These are phyloP conservation scores for Apis florea DNA, from an alignment of 1,140 invertebrate species.

Conservation along the genomic window DNA sequence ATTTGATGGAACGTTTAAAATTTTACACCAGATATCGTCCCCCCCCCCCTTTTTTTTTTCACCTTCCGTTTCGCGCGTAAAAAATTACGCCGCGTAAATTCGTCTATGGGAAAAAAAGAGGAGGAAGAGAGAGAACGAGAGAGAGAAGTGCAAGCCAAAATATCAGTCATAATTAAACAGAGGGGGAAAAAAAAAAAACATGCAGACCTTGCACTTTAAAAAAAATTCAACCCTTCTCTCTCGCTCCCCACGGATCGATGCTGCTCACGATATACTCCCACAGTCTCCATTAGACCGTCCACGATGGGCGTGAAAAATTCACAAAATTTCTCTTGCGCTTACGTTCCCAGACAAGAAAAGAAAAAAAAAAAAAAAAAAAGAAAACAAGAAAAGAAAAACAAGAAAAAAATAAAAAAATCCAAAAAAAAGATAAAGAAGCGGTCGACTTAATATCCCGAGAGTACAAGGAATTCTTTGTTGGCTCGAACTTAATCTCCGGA, in stretches of 20 bases:
- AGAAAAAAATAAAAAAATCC: background rate
- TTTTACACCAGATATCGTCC: too few relatives aligned
- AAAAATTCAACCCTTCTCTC: background rate
- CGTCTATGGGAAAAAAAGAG: background rate
- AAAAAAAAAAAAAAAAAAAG: background rate
- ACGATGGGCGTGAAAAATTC: background rate
- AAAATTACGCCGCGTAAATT: background rate
- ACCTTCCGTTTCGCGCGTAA: too few relatives aligned
- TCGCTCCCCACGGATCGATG: background rate
- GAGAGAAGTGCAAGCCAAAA: too few relatives aligned
- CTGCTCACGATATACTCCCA: too few relatives aligned
- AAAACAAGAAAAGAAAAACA: too few relatives aligned
- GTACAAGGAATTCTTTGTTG: constrained; percentile 45
- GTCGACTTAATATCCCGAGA: constrained; percentile 24
- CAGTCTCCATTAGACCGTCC: background rate
- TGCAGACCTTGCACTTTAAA: constrained; percentile 8
- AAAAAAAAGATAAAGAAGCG: constrained; percentile 4
- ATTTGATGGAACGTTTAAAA: too few relatives aligned
- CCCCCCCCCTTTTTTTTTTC: too few relatives aligned
- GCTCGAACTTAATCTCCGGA: constrained; percentile 29
- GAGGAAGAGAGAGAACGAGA: background rate
- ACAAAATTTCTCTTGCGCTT: background rate
- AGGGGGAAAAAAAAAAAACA: background rate
- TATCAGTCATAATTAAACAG: constrained; percentile 3
- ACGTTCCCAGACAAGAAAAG: too few relatives aligned